phyloP scores from a whole-genome alignment of 2,888 invertebrate genomes.

The Drosophila meridiana region DNA sequence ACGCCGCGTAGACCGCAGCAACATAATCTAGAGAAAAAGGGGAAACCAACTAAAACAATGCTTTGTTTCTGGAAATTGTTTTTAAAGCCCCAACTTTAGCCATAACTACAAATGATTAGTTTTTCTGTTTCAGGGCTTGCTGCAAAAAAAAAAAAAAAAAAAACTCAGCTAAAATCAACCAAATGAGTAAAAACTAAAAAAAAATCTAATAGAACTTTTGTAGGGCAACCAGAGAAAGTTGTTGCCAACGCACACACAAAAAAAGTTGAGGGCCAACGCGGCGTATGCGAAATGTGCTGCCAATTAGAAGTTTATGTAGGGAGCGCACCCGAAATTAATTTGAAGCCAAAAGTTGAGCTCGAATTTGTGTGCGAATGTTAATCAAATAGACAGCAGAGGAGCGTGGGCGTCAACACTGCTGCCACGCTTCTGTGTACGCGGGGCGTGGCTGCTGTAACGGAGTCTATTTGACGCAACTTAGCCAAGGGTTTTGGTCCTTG shows the following conservation, averaged over 20 bases:
- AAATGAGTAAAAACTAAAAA: conserved; percentile 71
- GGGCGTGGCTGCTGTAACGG: conserved; percentile 17
- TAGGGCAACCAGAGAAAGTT: conserved; percentile 38
- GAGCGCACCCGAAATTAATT: conserved; percentile 66
- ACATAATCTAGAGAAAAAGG: not conserved
- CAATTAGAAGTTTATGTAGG: conserved; percentile 76
- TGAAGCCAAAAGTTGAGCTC: conserved; percentile 57
- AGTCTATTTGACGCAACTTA: conserved; percentile 38
- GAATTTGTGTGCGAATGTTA: conserved; percentile 73
- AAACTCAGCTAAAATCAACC: conserved; percentile 51
- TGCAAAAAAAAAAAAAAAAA: not conserved
- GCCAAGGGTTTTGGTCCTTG: conserved; percentile 29
- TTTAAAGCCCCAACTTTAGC: conserved; percentile 48
- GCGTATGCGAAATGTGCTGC: conserved; percentile 65
- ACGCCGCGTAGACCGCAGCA: not conserved
- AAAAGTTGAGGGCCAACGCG: conserved; percentile 44
- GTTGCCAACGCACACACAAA: conserved; percentile 23
- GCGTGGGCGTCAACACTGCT: not conserved
- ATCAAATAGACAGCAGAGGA: conserved; percentile 58
- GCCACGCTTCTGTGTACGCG: not conserved
- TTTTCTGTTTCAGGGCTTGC: conserved; percentile 32
- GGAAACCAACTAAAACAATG: conserved; percentile 48
- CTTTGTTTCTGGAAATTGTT: conserved; percentile 34
- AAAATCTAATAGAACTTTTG: conserved; percentile 76
- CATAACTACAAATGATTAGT: conserved; percentile 70